phyloP scores from a whole-genome alignment of 1,140 invertebrate genomes.

The Alviniconcha marisindica region DNA sequence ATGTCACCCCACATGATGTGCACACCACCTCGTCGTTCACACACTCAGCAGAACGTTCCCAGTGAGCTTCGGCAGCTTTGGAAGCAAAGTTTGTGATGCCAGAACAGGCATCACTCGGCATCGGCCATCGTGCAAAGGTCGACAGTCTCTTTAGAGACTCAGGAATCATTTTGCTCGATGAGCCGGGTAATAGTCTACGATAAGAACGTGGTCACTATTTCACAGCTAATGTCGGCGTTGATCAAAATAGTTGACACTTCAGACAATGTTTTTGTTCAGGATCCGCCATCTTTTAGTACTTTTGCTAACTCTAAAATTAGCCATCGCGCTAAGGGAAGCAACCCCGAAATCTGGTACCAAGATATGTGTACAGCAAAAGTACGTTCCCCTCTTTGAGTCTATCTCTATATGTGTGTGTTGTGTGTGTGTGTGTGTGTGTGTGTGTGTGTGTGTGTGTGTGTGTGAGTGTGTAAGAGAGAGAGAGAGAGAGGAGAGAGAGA shows the following conservation, averaged over 20 bases:
- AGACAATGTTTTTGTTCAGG: neutral
- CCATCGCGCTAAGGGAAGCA: neutral
- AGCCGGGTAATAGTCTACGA: neutral
- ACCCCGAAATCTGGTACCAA: too few relatives aligned
- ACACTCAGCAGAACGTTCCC: neutral
- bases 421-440: too few relatives aligned
- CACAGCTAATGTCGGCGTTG: neutral
- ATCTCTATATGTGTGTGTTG: too few relatives aligned
- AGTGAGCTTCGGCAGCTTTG: slow-evolving; percentile 13
- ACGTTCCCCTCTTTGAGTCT: too few relatives aligned
- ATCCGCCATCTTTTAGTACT: slow-evolving; percentile 10
- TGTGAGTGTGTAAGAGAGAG: neutral
- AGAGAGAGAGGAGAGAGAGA: too few relatives aligned
- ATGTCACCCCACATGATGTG: neutral
- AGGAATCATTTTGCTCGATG: neutral
- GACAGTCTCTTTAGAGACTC: neutral
- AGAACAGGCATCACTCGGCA: slow-evolving; percentile 17
- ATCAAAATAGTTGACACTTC: neutral
- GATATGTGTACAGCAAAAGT: too few relatives aligned
- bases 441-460: too few relatives aligned
- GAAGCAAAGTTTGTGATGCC: neutral
- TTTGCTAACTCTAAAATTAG: neutral
- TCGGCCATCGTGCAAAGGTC: slow-evolving; percentile 1
- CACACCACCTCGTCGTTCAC: neutral
- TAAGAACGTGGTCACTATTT: neutral